Evolutionary conservation across 2,888 invertebrate species (phyloP).

Genomic region (Drosophila quinaria): DNA sequence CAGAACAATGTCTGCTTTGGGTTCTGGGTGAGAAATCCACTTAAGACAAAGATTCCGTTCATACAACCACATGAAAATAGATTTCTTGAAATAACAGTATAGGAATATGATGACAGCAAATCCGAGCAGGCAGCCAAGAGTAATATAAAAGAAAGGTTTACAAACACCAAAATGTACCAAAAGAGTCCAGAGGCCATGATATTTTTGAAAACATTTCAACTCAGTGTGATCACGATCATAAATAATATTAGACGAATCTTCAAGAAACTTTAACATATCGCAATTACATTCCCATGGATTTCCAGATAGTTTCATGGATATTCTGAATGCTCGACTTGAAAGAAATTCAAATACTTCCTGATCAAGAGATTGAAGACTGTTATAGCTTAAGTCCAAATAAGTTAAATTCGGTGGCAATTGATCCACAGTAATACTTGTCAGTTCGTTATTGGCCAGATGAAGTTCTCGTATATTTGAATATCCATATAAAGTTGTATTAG

Average conservation of each 20-base stretch:
- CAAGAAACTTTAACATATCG: constrained; percentile 7
- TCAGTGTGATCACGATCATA: neutral
- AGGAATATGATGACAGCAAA: neutral
- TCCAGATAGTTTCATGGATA: constrained; percentile 5
- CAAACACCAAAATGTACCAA: neutral
- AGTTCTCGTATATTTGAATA: neutral
- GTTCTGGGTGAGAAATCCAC: constrained; percentile 19
- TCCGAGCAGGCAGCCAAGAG: neutral
- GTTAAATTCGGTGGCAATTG: constrained; percentile 1
- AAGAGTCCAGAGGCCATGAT: neutral
- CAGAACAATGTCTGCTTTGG: constrained; percentile 2
- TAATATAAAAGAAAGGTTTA: neutral
- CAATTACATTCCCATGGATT: constrained; percentile 43
- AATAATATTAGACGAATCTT: neutral
- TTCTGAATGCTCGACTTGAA: neutral
- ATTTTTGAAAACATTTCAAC: neutral
- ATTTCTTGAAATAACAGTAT: constrained; percentile 16
- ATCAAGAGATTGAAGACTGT: constrained; percentile 1
- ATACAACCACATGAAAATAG: constrained; percentile 37
- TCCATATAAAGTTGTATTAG: constrained; percentile 4
- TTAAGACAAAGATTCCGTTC: constrained; percentile 33
- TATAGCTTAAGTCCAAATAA: neutral
- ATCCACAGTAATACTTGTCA: neutral
- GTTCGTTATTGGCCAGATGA: neutral
- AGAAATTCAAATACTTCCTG: neutral